A percentile compares a stretch with the other conserved stretches of the same genome.
phyloP scores from a whole-genome alignment of 1,140 invertebrate genomes.

The Drosophila pseudoananassae region DNA sequence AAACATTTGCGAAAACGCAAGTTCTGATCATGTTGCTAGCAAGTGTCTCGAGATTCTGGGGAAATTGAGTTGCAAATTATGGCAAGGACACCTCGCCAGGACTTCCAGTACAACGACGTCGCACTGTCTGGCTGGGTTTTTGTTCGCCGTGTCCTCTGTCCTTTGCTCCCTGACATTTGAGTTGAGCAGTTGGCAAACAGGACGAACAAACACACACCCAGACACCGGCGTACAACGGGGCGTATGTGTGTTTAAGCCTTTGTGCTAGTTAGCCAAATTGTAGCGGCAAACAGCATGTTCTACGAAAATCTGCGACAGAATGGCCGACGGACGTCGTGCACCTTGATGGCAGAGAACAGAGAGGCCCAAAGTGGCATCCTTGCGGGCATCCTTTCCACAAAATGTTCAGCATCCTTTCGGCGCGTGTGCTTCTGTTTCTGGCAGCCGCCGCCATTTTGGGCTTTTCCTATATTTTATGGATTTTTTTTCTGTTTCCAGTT shows the following conservation, averaged over 20 bases:
- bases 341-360: conserved; percentile 45
- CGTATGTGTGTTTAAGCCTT: conserved; percentile 56
- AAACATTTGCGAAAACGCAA: conserved; percentile 26
- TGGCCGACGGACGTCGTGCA: conserved; percentile 45
- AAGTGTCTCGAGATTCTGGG: conserved; percentile 13
- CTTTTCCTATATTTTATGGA: conserved; percentile 12
- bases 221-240: neutral
- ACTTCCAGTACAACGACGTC: conserved; percentile 48
- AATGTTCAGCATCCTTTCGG: conserved; percentile 11
- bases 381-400: conserved; percentile 28
- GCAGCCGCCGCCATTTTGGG: conserved; percentile 47
- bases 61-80: conserved; percentile 50
- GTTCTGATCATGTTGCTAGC: conserved; percentile 14
- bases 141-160: neutral
- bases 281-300: conserved; percentile 38
- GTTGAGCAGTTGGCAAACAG: conserved; percentile 30
- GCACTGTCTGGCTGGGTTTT: conserved; percentile 40
- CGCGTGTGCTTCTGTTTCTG: conserved; percentile 34
- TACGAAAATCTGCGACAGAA: conserved; percentile 34
- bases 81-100: conserved; percentile 27
- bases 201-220: neutral
- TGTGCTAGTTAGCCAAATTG: conserved; percentile 65
- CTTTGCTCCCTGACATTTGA: conserved; percentile 52
- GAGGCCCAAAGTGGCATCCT: conserved; percentile 18
- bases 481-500: neutral